Conservation (phyloP, 2,113 vertebrate species). For the Pseudorhombus dupliciocellatus region DNA sequence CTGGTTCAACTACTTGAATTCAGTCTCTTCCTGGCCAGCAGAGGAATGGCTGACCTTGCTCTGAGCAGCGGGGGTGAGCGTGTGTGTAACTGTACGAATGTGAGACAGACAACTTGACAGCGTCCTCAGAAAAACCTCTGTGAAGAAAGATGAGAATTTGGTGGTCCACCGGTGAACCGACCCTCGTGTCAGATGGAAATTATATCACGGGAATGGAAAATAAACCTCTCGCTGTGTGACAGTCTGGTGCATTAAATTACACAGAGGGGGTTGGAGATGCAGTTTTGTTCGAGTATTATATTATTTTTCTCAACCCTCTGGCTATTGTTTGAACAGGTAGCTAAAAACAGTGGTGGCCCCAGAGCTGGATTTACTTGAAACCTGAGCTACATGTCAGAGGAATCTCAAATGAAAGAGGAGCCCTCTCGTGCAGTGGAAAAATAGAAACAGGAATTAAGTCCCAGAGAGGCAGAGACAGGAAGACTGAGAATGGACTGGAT, state of each 20-base stretch:
- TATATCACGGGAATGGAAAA: constrained; percentile 49
- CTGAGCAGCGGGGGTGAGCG: constrained; percentile 39
- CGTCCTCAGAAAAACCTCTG: constrained; percentile 42
- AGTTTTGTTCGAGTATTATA: constrained; percentile 25
- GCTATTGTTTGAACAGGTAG: constrained; percentile 48
- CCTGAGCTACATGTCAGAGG: constrained; percentile 47
- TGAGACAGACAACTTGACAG: constrained; percentile 16
- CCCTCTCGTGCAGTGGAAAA: constrained; percentile 33
- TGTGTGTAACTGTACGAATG: constrained; percentile 26
- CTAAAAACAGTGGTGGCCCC: constrained; percentile 37
- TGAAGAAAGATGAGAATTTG: constrained; percentile 57
- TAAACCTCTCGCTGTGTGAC: constrained; percentile 55
- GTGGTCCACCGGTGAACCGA: constrained; percentile 34
- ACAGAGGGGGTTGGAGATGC: background rate
- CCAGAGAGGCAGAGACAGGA: background rate
- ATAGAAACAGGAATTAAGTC: constrained; percentile 54
- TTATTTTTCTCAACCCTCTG: constrained; percentile 29
- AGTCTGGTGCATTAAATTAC: constrained; percentile 36
- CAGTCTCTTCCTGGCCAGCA: constrained; percentile 10
- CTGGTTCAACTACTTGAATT: background rate
- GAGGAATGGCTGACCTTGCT: constrained; percentile 17
- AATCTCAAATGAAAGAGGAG: constrained; percentile 55
- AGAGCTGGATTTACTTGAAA: constrained; percentile 51
- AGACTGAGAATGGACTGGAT: constrained; percentile 2
- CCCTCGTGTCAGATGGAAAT: constrained; percentile 59